These are phyloP conservation scores for Sycophaga agraensis DNA, from an alignment of 1,140 invertebrate genomes.

Conservation along the genomic window DNA sequence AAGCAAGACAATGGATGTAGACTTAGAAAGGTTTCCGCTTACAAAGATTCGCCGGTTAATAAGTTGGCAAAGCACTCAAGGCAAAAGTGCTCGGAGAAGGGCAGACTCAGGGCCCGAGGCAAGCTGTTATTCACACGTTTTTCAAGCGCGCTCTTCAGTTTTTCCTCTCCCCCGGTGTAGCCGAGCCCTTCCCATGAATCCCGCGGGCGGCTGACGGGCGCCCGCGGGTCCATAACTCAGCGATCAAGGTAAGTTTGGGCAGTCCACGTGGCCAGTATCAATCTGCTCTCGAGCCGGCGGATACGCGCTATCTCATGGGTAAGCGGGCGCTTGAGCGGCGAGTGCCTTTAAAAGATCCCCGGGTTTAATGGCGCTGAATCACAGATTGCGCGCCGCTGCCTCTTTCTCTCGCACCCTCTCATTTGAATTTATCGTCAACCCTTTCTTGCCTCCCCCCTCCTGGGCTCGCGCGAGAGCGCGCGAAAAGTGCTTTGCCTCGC, in stretches of 20 bases:
- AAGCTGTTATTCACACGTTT: conserved; percentile 9
- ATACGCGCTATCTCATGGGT: conserved; percentile 29
- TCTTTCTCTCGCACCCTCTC: conserved; percentile 32
- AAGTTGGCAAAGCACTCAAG: background rate
- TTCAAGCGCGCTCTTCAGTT: background rate
- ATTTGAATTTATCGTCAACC: conserved; percentile 52
- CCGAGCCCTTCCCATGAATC: no score
- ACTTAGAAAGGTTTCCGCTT: no score
- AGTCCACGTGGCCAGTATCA: conserved; percentile 17
- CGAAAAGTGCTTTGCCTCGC: conserved; percentile 27
- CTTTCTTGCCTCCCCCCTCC: conserved; percentile 45
- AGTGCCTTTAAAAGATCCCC: conserved; percentile 43
- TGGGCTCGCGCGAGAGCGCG: background rate
- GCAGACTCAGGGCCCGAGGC: background rate
- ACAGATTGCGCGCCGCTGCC: conserved; percentile 45
- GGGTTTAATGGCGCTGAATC: conserved; percentile 55
- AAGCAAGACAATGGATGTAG: no score
- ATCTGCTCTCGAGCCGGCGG: conserved; percentile 22
- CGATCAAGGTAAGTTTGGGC: conserved; percentile 8
- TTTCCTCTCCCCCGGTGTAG: no score
- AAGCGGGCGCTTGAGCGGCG: conserved; percentile 18
- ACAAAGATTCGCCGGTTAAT: no score
- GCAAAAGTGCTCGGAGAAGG: background rate
- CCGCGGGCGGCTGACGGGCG: no score
- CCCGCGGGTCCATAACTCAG: conserved; percentile 30